Evolutionary conservation across 2,797 vertebrate genomes (phyloP), one percentile per base, ranked within the genome.

Genomic region (Lutjanus argentimaculatus): DNA sequence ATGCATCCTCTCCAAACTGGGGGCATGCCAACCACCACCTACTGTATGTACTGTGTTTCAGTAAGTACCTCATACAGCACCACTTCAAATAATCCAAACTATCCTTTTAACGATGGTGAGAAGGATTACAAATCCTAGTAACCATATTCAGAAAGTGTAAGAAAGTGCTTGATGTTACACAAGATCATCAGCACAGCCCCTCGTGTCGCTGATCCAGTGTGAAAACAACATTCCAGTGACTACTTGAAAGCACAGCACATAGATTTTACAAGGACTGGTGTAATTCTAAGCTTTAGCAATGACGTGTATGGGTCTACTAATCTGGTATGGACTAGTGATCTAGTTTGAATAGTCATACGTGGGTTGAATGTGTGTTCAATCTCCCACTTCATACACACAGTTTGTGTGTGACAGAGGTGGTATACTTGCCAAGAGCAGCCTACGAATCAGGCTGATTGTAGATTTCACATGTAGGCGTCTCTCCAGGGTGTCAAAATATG

Each of bases 161-260:
- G 36, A 40, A 58, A 40, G 16, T 25, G 11, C 4, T 49, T 8
- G n/a, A 3, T 43, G 30, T 79, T 63, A 22, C 74, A 52, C 43
- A 68, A 43, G 53, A 67, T 68, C 53, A 25, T 56, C 15, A 62
- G 62, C 13, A 17, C 6, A 1, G 30, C 14, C 45, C 59, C 48
- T 51, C 7, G n/a, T 64, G 68, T 61, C 51, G 63, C 40, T 8
- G 19, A 52, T 55, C 75, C 56, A 45, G 46, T 72, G 40, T 56
- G 42, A 69, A 82, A 82, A 81, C 59, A 71, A 67, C 70, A 75
- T 78, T 67, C 72, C 53, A 61, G 42, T 15, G 48, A 42, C 8
- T 49, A 49, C 21, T 53, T 72, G 40, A 80, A 72, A 69, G 43
- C 64, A 73, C 13, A 51, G 17, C 48, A 51, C 61, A 55, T 55